Conservation (phyloP, 2,113 vertebrate genomes). For the Pampusana beccarii region DNA sequence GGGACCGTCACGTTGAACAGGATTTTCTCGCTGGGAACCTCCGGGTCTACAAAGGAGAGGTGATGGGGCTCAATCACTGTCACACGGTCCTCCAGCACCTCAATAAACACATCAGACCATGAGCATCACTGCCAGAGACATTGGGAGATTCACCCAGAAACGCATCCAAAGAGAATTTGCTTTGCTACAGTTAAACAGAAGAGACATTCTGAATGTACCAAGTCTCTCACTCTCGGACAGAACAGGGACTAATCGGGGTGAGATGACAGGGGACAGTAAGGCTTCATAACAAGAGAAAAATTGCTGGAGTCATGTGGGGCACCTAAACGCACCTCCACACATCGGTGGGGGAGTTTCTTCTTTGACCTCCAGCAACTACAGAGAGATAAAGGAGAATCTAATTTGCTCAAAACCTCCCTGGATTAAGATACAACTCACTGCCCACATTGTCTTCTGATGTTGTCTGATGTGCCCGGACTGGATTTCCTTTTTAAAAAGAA, state of each 20-base stretch:
- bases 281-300: neutral
- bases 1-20: conserved; percentile 90
- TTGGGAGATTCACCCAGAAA: neutral
- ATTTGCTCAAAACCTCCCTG: neutral
- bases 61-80: conserved; percentile 87
- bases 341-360: neutral
- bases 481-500: neutral
- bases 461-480: neutral
- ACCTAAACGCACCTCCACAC: neutral
- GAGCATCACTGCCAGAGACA: conserved; percentile 35
- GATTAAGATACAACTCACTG: neutral
- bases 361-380: neutral
- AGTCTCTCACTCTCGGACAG: neutral
- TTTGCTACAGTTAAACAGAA: neutral
- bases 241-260: neutral
- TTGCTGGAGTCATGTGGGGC: no score
- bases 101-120: conserved; percentile 26
- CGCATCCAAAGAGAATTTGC: neutral
- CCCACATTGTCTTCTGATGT: neutral
- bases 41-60: conserved; percentile 87
- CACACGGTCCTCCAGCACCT: conserved; percentile 91
- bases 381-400: neutral
- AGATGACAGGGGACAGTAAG: neutral
- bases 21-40: conserved; percentile 84
- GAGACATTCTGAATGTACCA: neutral